phyloP scores from a whole-genome alignment of 2,888 invertebrate species.

The Strigamia maritima region DNA sequence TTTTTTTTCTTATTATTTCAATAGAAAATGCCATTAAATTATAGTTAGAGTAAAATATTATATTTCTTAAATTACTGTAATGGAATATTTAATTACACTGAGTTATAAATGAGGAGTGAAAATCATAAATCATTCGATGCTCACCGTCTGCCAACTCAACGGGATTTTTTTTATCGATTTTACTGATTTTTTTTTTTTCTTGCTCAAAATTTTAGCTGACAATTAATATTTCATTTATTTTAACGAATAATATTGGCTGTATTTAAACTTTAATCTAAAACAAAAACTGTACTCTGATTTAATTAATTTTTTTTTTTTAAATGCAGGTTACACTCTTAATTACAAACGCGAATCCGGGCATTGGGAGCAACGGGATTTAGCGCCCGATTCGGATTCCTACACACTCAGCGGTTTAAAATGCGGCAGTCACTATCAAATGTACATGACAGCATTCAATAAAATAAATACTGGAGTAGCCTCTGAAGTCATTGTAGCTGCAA shows the following conservation, averaged over 20 bases:
- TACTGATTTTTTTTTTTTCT: background rate
- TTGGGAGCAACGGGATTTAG: slow-evolving; percentile 62
- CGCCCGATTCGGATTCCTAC: slow-evolving; percentile 46
- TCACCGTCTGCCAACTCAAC: background rate
- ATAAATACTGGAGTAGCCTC: slow-evolving; percentile 40
- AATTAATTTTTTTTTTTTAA: slow-evolving; percentile 28
- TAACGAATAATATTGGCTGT: background rate
- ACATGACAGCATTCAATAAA: slow-evolving; percentile 84
- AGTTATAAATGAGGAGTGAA: background rate
- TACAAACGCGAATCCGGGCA: slow-evolving; percentile 93
- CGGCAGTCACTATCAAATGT: slow-evolving; percentile 89
- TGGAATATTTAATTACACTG: background rate
- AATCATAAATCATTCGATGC: slow-evolving; percentile 12
- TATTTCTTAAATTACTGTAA: no score
- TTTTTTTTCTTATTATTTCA: background rate
- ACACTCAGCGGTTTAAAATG: slow-evolving; percentile 84
- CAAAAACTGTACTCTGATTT: background rate
- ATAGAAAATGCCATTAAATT: no score
- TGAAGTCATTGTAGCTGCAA: slow-evolving; percentile 33
- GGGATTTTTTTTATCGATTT: background rate
- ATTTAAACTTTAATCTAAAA: background rate
- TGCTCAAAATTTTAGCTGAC: background rate
- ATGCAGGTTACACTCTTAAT: slow-evolving; percentile 75
- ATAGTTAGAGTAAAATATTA: no score
- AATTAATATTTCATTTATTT: background rate